Conservation (phyloP, 2,888 invertebrate genomes). For the Ectropis crepuscularia region DNA sequence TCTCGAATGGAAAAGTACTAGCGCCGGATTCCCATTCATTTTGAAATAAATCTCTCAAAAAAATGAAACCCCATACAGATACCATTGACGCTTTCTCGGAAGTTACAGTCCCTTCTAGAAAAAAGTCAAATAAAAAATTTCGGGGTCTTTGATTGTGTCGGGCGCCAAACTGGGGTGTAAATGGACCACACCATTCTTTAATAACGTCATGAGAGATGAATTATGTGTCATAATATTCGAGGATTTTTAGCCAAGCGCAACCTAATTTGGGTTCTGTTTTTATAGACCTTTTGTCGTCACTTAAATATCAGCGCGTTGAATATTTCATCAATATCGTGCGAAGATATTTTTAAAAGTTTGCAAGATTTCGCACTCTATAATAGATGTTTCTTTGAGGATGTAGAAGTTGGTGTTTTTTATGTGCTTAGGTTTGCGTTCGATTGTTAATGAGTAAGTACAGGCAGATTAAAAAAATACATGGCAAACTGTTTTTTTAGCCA, state of each 20-base stretch:
- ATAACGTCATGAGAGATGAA: conserved; percentile 5
- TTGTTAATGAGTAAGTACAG: too few species aligned
- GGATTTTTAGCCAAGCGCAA: not conserved
- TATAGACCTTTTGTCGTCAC: not conserved
- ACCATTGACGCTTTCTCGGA: conserved; percentile 53
- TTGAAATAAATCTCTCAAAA: conserved; percentile 37
- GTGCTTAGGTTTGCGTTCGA: too few species aligned
- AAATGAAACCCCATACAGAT: conserved; percentile 35
- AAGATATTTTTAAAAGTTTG: too few species aligned
- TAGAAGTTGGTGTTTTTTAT: too few species aligned
- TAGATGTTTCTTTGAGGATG: too few species aligned
- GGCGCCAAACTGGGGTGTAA: conserved; percentile 26
- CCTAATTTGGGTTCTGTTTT: not conserved
- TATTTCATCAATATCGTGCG: too few species aligned
- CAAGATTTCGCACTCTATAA: too few species aligned
- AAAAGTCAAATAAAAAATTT: conserved; percentile 36
- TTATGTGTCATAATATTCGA: conserved; percentile 1
- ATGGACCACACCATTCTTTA: conserved; percentile 21
- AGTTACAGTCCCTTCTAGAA: conserved; percentile 46
- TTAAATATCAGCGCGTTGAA: not conserved
- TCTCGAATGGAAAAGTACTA: conserved; percentile 38
- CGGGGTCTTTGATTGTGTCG: conserved; percentile 33
- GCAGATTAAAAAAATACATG: too few species aligned
- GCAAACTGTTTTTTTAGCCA: too few species aligned
- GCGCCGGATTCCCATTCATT: conserved; percentile 38